Percentiles rank a stretch among this genome's conserved stretches.
Conservation (phyloP, 1,140 invertebrate species). For the Ruditapes philippinarum region DNA sequence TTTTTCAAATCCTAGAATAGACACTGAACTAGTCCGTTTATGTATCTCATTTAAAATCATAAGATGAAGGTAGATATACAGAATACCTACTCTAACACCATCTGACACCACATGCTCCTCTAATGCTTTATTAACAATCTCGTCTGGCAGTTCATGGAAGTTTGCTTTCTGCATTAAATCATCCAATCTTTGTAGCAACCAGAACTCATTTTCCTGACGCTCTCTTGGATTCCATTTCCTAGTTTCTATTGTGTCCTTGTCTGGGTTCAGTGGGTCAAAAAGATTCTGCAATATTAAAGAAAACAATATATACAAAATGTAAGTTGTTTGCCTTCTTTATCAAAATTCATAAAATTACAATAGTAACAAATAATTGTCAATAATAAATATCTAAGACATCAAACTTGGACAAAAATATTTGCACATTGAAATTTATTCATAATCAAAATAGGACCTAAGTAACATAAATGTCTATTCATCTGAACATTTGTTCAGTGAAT, state of each 20-base stretch:
- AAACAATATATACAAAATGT: background rate
- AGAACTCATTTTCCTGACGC: slow-evolving; percentile 85
- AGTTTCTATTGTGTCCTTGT: slow-evolving; percentile 85
- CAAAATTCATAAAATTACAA: too few species aligned
- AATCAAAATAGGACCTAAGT: too few species aligned
- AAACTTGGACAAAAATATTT: too few species aligned
- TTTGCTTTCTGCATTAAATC: slow-evolving; percentile 85
- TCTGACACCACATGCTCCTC: slow-evolving; percentile 77
- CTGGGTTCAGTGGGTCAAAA: slow-evolving; percentile 86
- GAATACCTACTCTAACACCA: slow-evolving; percentile 83
- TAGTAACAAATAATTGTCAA: too few species aligned
- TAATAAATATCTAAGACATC: too few species aligned
- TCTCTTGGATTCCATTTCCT: slow-evolving; percentile 77
- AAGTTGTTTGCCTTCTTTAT: too few species aligned
- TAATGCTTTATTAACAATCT: slow-evolving; percentile 75
- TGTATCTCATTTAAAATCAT: too few species aligned
- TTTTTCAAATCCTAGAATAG: too few species aligned
- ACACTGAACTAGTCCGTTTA: background rate
- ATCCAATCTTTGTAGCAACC: slow-evolving; percentile 83
- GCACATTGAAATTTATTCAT: too few species aligned
- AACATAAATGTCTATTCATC: too few species aligned
- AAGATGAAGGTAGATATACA: background rate
- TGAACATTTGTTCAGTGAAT: too few species aligned
- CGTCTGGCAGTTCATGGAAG: slow-evolving; percentile 82
- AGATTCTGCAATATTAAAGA: slow-evolving; percentile 72